Evolutionary conservation across 2,113 vertebrate genomes (phyloP), one percentile per base, ranked within the genome.

Genomic region (Cynoglossus semilaevis): DNA sequence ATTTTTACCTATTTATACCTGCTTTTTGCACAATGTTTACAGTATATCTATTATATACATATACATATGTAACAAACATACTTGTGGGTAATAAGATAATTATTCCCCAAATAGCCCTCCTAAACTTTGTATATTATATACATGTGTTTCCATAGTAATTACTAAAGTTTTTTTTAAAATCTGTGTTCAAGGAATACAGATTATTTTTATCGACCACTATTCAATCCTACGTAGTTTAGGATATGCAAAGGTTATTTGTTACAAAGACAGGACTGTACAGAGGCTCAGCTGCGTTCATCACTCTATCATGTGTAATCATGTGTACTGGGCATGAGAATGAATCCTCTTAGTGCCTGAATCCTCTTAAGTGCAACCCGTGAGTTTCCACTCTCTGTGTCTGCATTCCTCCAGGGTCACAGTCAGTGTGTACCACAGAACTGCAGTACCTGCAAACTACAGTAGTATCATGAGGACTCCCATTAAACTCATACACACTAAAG

Each of bases 331-430:
- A 38, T 36, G 22, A 55, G 16, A 45, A 34, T 15, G 53, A 78
- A 84, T 79, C 82, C 70, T 74, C 50, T 81, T 68, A 83, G 52
- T 17, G 17, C 29, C 35, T 62, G 41, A 72, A 84, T 79, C 77
- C 61, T 72, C 74, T 83, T 80, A 81, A 47, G 55, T 16, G 36
- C 36, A 71, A 80, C 74, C 63, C 44, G 63, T 76, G 74, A 72
- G 69, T 80, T 74, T 72, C 74, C 71, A 72, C 37, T 56, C 61
- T 47, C 41, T 40, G 16, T n/a, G 37, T 16, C 15, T 56, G 46
- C 72, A 66, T 76, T 76, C 74, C 51, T 63, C 8, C 56, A 66
- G 44, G 34, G 34, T 17, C 3, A 10, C 38, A 42, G 36, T 29
- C 22, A 29, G 22, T 6, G 22, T 29, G 2, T 29, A 29, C 22